Percentiles rank a stretch among this genome's conserved stretches.
Conservation (phyloP, 2,113 vertebrate genomes). For the Podocnemis expansa region DNA sequence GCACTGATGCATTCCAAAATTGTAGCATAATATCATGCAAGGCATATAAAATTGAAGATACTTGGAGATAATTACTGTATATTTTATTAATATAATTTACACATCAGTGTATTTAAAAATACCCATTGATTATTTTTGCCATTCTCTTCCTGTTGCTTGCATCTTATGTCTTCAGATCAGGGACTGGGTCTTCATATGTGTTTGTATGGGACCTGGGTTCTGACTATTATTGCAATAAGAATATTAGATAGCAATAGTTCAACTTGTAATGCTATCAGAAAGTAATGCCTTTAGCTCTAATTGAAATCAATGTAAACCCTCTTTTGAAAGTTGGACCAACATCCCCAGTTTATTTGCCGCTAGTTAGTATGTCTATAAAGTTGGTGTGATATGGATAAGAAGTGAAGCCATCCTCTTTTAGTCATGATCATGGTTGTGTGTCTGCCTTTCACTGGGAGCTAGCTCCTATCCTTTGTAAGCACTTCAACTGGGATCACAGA, state of each 20-base stretch:
- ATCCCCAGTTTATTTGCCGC: not conserved
- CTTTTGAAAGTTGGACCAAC: not conserved
- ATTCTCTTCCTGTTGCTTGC: not conserved
- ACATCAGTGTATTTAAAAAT: not conserved
- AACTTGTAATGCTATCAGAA: fast-evolving
- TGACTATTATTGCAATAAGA: not conserved
- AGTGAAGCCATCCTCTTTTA: not conserved
- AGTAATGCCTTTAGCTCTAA: fast-evolving
- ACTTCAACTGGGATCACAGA: not conserved
- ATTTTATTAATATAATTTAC: not conserved
- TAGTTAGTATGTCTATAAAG: not conserved
- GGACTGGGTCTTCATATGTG: not conserved
- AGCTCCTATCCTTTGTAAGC: not conserved
- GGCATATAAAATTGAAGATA: fast-evolving
- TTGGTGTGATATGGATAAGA: not conserved
- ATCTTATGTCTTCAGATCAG: not conserved
- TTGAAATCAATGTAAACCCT: not conserved
- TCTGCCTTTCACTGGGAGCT: not conserved
- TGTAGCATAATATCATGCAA: not conserved
- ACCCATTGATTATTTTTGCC: not conserved
- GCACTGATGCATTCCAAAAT: not conserved
- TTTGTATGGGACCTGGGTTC: not conserved
- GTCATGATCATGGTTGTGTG: not conserved
- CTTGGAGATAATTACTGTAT: not conserved
- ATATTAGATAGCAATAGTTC: not conserved